Base-by-base conservation (phyloP, 2,113 vertebrate species). In the Charadrius vociferus region DNA sequence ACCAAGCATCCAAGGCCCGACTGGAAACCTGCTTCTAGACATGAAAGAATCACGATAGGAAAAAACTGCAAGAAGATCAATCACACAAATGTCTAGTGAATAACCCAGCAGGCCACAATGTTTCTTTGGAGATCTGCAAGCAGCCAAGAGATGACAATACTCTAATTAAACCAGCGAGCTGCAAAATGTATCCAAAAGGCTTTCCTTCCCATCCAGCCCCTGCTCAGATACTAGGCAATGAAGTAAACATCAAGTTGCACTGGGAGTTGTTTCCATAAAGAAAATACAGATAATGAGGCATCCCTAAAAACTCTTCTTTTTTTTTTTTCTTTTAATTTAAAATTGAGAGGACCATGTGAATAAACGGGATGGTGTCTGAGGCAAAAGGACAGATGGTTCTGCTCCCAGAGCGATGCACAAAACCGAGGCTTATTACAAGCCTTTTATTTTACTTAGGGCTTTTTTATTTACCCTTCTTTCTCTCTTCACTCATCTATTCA, bases 381-480 rank as follows among this genome's bases (percentile, higher is more conserved):
- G 92, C 75, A 88, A 87, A 63, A 84, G 83, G 86, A 96, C 88
- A 85, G 95, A 86, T 83, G 94, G 83, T 72, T 93, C 83, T 91
- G 77, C 86, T 81, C 68, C 88, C 77, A 62, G 62, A 91, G 81
- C 3, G 0, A 12, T 29, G 30, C 94, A 92, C 56, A 74, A 71
- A 92, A 56, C 6, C 0, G 3, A 72, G 58, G 27, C 85, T 92
- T 93, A 81, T 88, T 65, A 75, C 58, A 68, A 72, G 53, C 30
- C 27, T 84, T 88, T 94, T 77, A 7, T 86, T 92, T 91, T 19
- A 85, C 47, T 81, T 61, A 1, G 27, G 10, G 32, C 8, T 52
- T 7, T 90, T 86, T 73, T 62, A 84, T 94, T 95, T 96, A 75
- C 52, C 95, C 73, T 52, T 68, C 82, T 84, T 81, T 91, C 75